Base-by-base conservation (phyloP, 2,113 vertebrate genomes). In the Puffinus mauretanicus region DNA sequence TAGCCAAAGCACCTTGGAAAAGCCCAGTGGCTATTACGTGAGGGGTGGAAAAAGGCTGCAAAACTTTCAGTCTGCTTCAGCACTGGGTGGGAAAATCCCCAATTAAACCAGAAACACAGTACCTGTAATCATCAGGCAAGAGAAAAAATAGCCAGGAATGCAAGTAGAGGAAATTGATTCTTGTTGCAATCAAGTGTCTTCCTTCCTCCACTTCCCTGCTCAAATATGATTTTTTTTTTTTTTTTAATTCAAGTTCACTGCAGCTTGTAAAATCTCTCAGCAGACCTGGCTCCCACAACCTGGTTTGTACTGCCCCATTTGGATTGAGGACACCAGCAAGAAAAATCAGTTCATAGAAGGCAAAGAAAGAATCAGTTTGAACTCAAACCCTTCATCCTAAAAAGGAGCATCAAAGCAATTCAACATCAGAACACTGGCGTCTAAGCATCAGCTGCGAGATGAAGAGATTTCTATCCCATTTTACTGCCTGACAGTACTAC, bases 101-200 rank as follows among this genome's bases (percentile, higher is more conserved):
- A 80, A 29, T 92, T 90, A 96, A 94, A 85, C 62, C 71, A 46
- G 16, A 85, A 93, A 57, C 26, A 54, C 22, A 61, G 52, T 11
- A 95, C 79, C 84, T 88, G 76, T 11, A 90, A 81, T 49, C 46
- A 66, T 42, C 79, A 77, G 34, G 80, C 70, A 75, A 96, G 32
- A 84, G 42, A 71, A 88, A 79, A 89, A 85, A 52, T 6, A 82
- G 36, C 52, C 75, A 70, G 78, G 54, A 91, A 72, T 7, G 27
- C 40, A 88, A 89, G 61, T 0, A 58, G 46, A 95, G 82, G 94
- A 95, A 96, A 96, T 77, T 57, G 44, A 65, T 82, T 93, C 87
- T 72, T 91, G 54, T 46, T 87, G 58, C 57, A 86, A 61, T 91
- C 66, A 34, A 82, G 61, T 47, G 25, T 76, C 87, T 78, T 87